phyloP scores from a whole-genome alignment of 2,113 vertebrate species.

The Sprattus sprattus region DNA sequence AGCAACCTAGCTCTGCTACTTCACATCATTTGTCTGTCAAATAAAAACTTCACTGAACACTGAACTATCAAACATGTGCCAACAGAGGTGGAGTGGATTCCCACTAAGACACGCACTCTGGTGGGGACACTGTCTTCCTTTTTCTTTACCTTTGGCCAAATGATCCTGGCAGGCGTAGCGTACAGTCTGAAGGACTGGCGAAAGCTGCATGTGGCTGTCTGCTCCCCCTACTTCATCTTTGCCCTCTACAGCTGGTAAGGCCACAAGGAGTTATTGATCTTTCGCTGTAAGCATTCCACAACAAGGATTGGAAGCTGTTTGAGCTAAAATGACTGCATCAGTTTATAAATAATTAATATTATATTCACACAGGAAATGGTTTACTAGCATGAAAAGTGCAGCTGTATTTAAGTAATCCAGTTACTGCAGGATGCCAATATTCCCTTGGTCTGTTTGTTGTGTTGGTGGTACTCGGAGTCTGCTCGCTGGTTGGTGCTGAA shows the following conservation, averaged over 20 bases:
- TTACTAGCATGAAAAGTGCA: no score
- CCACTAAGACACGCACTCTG: constrained; percentile 77
- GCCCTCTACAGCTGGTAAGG: constrained; percentile 89
- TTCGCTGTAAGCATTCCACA: not conserved
- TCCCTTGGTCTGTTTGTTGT: not conserved
- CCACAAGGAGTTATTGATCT: not conserved
- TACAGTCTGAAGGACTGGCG: constrained; percentile 85
- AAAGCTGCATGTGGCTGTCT: constrained; percentile 82
- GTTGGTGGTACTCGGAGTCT: constrained; percentile 78
- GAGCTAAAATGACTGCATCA: not conserved
- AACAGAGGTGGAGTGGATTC: constrained; percentile 91
- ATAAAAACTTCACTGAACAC: not conserved
- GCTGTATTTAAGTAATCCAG: not conserved
- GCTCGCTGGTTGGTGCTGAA: constrained; percentile 76
- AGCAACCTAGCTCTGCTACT: no score
- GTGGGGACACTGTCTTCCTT: constrained; percentile 79
- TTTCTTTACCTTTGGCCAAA: constrained; percentile 84
- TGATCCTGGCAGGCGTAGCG: constrained; percentile 82
- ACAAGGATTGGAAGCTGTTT: not conserved
- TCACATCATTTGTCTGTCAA: not conserved
- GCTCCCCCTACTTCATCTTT: constrained; percentile 75
- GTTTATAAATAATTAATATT: no score
- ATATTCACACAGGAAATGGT: no score
- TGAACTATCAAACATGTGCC: not conserved
- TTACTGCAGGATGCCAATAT: not conserved